These are phyloP conservation scores for Stomatorhinus walkeri DNA, from an alignment of 2,797 vertebrate species.

Conservation along the genomic window DNA sequence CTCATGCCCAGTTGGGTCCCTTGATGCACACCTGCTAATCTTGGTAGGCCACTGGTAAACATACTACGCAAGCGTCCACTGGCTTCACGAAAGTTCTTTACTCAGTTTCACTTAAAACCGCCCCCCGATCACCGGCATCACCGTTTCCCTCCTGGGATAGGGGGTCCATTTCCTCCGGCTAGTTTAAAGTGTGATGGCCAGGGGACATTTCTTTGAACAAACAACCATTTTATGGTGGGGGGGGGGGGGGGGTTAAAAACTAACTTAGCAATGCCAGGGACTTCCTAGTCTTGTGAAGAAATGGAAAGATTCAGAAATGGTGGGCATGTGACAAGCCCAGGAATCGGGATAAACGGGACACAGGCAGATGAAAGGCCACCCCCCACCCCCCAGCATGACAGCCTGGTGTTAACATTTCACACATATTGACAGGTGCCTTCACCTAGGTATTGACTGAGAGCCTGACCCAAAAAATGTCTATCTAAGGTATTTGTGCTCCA, in stretches of 20 bases:
- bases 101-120: not conserved
- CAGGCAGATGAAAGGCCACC: not conserved
- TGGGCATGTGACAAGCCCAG: not conserved
- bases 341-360: not conserved
- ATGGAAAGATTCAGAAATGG: not conserved
- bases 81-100: not conserved
- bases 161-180: not conserved
- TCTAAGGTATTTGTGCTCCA: not conserved
- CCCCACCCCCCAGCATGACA: not conserved
- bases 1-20: not conserved
- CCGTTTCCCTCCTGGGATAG: not conserved
- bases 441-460: not conserved
- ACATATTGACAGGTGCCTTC: not conserved
- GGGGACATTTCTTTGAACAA: not conserved
- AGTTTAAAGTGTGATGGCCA: not conserved
- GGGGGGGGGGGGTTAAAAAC: not conserved
- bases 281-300: not conserved
- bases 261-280: not conserved
- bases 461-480: not conserved
- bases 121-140: not conserved
- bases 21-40: not conserved
- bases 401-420: not conserved
- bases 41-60: not conserved
- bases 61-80: not conserved
- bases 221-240: not conserved